These are phyloP conservation scores for Agapostemon virescens DNA, from an alignment of 2,888 invertebrate species.

Conservation along the genomic window DNA sequence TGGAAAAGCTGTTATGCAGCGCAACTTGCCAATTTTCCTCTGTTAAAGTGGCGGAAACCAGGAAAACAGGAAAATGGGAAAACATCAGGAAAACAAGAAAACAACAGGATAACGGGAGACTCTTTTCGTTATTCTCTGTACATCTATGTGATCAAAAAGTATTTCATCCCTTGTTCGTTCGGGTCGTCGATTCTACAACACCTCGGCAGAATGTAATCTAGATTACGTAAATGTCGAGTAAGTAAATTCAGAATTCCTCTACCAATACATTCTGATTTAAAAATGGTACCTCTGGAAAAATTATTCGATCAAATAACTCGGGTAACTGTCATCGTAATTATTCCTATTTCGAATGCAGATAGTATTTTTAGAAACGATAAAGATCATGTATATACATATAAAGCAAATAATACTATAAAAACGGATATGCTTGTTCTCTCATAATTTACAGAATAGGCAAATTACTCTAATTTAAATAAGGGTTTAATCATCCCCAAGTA, in stretches of 20 bases:
- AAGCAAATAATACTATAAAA: no score
- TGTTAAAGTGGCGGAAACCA: conserved; percentile 25
- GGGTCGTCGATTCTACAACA: background rate
- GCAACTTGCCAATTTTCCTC: conserved; percentile 54
- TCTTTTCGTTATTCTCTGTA: conserved; percentile 5
- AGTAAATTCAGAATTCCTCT: background rate
- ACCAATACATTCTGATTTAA: background rate
- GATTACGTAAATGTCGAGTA: background rate
- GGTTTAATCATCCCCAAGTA: no score
- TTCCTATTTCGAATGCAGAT: no score
- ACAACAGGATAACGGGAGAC: conserved; percentile 21
- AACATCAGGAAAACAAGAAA: conserved; percentile 10
- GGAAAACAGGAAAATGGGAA: no score
- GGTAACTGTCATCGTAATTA: background rate
- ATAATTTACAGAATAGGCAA: background rate
- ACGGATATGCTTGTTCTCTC: background rate
- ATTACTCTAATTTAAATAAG: background rate
- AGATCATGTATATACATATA: background rate
- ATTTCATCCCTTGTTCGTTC: background rate
- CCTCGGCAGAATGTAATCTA: background rate
- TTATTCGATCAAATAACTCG: background rate
- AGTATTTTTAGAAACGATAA: no score
- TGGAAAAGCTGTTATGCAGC: conserved; percentile 42
- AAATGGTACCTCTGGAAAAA: background rate
- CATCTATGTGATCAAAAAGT: conserved; percentile 29